Conservation (phyloP, 2,113 vertebrate genomes). For the Murina feae region DNA sequence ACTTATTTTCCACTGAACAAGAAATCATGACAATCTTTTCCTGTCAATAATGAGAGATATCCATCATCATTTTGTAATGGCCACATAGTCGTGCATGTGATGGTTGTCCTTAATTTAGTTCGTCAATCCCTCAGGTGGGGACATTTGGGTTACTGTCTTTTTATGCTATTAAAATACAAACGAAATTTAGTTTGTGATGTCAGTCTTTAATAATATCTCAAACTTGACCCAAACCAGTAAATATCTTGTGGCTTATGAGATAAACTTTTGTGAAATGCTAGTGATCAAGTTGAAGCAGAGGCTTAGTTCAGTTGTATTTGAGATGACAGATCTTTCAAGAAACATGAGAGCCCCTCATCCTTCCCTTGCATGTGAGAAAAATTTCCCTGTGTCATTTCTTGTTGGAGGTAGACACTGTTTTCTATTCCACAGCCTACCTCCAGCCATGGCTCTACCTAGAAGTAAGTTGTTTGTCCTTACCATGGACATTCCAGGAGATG, state of each 20-base stretch:
- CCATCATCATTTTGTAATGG: neutral
- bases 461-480: neutral
- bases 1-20: neutral
- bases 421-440: neutral
- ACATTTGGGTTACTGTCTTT: neutral
- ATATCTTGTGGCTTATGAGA: neutral
- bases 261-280: neutral
- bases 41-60: neutral
- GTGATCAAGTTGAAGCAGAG: neutral
- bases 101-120: neutral
- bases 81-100: fast-evolving
- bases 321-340: neutral
- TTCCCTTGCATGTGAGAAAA: neutral
- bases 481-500: neutral
- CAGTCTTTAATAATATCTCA: neutral
- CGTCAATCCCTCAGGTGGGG: neutral
- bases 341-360: neutral
- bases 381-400: neutral
- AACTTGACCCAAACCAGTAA: neutral
- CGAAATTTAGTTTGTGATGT: neutral
- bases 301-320: neutral
- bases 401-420: neutral
- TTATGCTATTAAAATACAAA: neutral
- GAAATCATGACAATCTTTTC: neutral
- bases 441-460: neutral